Evolutionary conservation across 2,797 vertebrate genomes (phyloP), one percentile per base, ranked within the genome.

Genomic region (Diglossa cyanea): DNA sequence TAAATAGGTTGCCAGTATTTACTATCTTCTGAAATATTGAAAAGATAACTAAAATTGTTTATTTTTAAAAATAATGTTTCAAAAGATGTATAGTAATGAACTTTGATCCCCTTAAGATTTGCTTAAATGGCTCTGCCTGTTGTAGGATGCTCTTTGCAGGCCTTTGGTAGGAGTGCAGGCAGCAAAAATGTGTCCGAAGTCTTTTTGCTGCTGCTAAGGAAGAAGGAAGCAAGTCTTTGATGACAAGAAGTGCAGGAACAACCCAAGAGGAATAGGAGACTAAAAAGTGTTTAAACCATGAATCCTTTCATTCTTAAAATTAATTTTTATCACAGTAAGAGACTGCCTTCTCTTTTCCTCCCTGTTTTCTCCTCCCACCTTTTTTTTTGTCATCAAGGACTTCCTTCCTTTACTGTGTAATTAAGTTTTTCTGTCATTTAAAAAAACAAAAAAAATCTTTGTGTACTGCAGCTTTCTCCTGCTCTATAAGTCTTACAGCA

Each of bases 311-410:
- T 67, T 86, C 18, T 42, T 72, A 67, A 73, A 65, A 16, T 65
- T 51, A 58, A 37, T 44, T 86, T 83, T 80, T 77, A 18, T 73
- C 33, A 26, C 24, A 57, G 28, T 39, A 42, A 44, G 55, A 40
- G 31, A 20, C 42, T 16, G 23, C 18, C 35, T 68, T 81, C 28
- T 54, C 6, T 55, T 80, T 71, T 37, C 15, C 67, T 44, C 11
- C 5, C 7, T 8, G 2, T 71, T 65, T 80, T 35, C 13, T 28
- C 5, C 6, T 37, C 2, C 2, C 5, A 2, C 2, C 2, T 13
- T 8, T 25, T 61, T 58, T 55, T 40, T 63, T 63, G 3, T 58
- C 30, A 58, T 92, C 25, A 40, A 15, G 28, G 21, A 62, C 53
- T 81, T 76, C 9, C 14, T 80, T 77, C 17, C 35, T 74, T 74